Base-by-base conservation (phyloP, 1,140 invertebrate genomes). In the Apis florea region DNA sequence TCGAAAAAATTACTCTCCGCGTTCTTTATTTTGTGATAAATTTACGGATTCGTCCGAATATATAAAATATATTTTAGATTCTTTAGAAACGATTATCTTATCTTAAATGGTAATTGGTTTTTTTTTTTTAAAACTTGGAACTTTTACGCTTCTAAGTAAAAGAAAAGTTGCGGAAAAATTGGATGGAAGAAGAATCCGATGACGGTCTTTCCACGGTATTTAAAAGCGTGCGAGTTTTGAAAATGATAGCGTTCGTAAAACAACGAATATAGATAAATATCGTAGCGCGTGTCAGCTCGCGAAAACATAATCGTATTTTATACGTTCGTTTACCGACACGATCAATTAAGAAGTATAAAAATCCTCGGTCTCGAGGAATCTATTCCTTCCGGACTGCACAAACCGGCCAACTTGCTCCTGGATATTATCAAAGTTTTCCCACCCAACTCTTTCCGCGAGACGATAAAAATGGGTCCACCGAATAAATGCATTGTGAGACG, bases 371-470 rank as follows among this genome's bases (percentile, higher is more conserved):
- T 63, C 17, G 64, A n/a, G 53, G 63, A 73, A 76, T 72, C 75
- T 76, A 75, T 82, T 64, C 79, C 61, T 79, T 82, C 67, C 53
- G 68, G 85, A 21, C n/a, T 24, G 80, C n/a, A n/a, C n/a, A 70
- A 71, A 68, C 66, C 67, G 79, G 68, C 69, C 67, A 84, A 85
- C 79, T 85, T 83, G 75, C 81, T 76, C 64, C 51, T 80, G 82
- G 87, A 90, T 92, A 90, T 90, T 91, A 92, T 91, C 84, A 90
- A 91, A 90, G 86, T 91, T 92, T 91, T 73, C 81, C 70, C 75
- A 40, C 53, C 68, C 67, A 70, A 71, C 53, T 56, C 64, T 26
- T 26, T 51, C 61, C 40, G 68, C 66, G 76, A 74, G 56, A 88
- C 77, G 88, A 90, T 90, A 90, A 90, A 90, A 90, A 89, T 82